Percentiles rank a stretch among this genome's conserved stretches.
Evolutionary conservation across 2,113 vertebrate species (phyloP).

Genomic region (Semnornis frantzii): DNA sequence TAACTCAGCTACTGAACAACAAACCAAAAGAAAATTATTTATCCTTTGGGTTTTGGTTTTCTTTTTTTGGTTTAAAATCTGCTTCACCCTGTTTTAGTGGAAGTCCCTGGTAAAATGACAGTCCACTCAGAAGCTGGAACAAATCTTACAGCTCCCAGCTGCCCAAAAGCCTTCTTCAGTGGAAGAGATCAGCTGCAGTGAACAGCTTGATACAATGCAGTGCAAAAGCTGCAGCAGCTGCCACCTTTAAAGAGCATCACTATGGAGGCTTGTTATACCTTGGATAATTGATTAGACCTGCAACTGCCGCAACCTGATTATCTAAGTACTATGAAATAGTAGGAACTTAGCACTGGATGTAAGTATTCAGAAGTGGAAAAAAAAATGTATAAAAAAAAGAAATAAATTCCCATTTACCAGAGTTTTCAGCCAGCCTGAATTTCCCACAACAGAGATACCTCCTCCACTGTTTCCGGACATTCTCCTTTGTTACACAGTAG

Average conservation of each 20-base stretch:
- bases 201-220: neutral
- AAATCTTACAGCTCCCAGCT: neutral
- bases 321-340: neutral
- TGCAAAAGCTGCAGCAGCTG: neutral
- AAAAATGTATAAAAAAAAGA: neutral
- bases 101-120: neutral
- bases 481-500: conserved; percentile 93
- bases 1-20: neutral
- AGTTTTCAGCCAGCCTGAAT: conserved; percentile 89
- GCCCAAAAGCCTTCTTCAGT: neutral
- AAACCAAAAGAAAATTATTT: neutral
- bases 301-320: neutral
- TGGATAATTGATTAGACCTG: neutral
- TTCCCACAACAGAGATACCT: conserved; percentile 92
- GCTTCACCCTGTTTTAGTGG: neutral
- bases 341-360: neutral
- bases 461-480: conserved; percentile 92
- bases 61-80: neutral
- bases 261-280: neutral
- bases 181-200: no score
- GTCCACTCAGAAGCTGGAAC: neutral
- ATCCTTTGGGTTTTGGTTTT: no score
- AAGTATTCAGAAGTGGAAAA: neutral
- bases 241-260: neutral
- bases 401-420: conserved; percentile 75